Evolutionary conservation across 2,113 vertebrate species (phyloP), one percentile per base, ranked within the genome.

Genomic region (Calidris pugnax): DNA sequence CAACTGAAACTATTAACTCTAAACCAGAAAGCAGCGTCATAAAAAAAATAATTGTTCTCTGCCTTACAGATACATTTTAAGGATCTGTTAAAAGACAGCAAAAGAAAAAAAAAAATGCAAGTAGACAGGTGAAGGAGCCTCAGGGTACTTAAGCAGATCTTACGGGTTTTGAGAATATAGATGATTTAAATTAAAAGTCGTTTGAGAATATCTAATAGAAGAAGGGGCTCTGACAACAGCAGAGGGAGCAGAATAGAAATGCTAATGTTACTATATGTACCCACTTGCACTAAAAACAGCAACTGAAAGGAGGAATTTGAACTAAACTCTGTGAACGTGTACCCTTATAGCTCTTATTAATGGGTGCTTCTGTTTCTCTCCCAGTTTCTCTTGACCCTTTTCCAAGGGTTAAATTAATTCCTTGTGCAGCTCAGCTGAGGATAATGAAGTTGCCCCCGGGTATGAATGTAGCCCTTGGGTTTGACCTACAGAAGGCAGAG

Each of bases 341-440:
- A 39, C 89, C 76, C 73, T 68, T 78, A 45, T 6, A 85, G 53
- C 62, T 89, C 39, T 87, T 82, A 50, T 41, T 95, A 92, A 89
- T 91, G 55, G 37, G 8, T 41, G 56, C 41, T 90, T 91, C 73
- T 60, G 23, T 68, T 91, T 60, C 59, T 83, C 75, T 83, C 59
- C 45, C 41, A 47, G 60, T 53, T 94, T 96, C 69, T 84, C 80
- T 66, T 93, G 76, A 93, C 86, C 63, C 80, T 90, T 90, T 92
- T 73, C 84, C 79, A 48, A 64, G 80, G 77, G 86, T 94, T 94
- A 95, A 85, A 96, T 96, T 89, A 96, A 77, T 92, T 77, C 90
- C 86, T 85, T 64, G 86, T 73, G 56, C 73, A 73, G 69, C 83
- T 90, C 51, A 89, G 80, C 80, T 94, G 88, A 92, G 89, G 76